phyloP scores from a whole-genome alignment of 1,140 invertebrate genomes.

The Archivesica marissinica region DNA sequence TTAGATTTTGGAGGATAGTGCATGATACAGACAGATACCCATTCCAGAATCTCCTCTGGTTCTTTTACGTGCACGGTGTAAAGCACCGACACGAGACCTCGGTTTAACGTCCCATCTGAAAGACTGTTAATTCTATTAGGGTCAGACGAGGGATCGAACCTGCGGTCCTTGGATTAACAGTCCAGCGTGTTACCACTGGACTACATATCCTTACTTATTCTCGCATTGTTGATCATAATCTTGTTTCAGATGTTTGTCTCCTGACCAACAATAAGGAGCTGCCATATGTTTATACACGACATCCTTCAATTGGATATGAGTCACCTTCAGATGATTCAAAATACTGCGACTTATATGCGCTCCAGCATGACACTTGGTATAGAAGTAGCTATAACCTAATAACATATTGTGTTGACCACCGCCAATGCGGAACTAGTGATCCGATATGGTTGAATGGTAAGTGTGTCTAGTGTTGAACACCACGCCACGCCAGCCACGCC shows the following conservation, averaged over 20 bases:
- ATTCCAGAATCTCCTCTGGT: too few relatives aligned
- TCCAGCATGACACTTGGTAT: neutral
- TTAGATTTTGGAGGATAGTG: too few relatives aligned
- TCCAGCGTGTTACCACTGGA: too few relatives aligned
- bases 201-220: too few relatives aligned
- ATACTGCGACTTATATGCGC: neutral
- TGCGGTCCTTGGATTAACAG: too few relatives aligned
- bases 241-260: neutral
- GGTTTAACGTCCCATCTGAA: too few relatives aligned
- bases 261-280: neutral
- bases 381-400: slow-evolving; percentile 19
- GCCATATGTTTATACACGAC: neutral
- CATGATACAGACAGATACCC: too few relatives aligned
- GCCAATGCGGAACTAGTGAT: neutral
- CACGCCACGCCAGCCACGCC: neutral
- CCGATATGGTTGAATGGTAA: slow-evolving; percentile 18
- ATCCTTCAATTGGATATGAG: neutral
- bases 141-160: too few relatives aligned
- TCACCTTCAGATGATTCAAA: neutral
- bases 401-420: slow-evolving; percentile 1
- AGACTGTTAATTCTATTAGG: too few relatives aligned
- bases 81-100: too few relatives aligned
- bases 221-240: too few relatives aligned
- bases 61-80: too few relatives aligned
- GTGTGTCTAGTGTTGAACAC: neutral